Evolutionary conservation across 1,140 invertebrate genomes (phyloP).

Genomic region (Phortica variegata): DNA sequence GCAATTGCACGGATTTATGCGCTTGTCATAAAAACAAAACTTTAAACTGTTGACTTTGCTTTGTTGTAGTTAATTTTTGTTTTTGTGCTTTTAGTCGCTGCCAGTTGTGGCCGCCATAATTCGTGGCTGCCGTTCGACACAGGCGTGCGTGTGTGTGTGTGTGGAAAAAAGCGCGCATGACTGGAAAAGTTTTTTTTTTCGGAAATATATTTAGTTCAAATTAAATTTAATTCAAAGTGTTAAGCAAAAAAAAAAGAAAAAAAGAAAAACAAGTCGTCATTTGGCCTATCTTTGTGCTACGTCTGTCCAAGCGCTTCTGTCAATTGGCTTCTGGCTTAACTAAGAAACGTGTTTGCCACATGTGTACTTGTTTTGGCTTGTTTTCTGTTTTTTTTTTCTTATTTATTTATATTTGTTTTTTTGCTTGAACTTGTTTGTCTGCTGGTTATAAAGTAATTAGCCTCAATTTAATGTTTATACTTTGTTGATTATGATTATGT

Average conservation of each 20-base stretch:
- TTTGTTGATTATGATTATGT: constrained; percentile 55
- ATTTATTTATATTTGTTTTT: constrained; percentile 23
- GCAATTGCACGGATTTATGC: constrained; percentile 48
- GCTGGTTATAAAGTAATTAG: constrained; percentile 55
- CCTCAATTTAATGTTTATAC: constrained; percentile 54
- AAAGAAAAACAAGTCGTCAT: no score
- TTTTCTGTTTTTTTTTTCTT: constrained; percentile 25
- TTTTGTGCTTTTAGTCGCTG: constrained; percentile 12
- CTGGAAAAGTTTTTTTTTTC: no score
- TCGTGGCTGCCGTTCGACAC: background rate
- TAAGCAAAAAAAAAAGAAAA: no score
- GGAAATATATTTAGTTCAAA: no score
- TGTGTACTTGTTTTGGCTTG: constrained; percentile 31
- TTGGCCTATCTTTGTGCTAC: no score
- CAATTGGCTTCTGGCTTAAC: no score
- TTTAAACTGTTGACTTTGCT: constrained; percentile 23
- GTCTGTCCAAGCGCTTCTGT: no score
- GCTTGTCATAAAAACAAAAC: constrained; percentile 52
- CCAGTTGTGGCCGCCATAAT: background rate
- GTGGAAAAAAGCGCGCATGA: no score
- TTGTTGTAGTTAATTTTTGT: constrained; percentile 17
- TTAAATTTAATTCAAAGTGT: no score
- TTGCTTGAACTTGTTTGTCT: constrained; percentile 25
- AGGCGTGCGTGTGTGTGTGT: no score
- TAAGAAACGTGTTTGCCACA: constrained; percentile 53